Conservation (phyloP, 1,140 invertebrate species). For the Drosophila kohkoa region DNA sequence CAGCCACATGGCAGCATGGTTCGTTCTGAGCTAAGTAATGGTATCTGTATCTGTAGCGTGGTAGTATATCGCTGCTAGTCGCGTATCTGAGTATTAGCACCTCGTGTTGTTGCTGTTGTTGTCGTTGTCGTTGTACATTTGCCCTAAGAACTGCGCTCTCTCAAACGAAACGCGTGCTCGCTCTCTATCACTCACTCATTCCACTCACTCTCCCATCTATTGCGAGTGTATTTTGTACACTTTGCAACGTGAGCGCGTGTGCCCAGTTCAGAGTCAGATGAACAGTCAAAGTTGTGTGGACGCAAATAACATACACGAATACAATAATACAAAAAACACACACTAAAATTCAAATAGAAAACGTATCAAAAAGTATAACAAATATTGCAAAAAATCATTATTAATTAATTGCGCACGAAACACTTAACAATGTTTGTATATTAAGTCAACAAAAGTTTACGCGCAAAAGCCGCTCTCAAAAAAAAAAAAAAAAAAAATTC, state of each 20-base stretch:
- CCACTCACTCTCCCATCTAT: constrained; percentile 16
- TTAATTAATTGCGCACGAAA: constrained; percentile 24
- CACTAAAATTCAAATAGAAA: constrained; percentile 28
- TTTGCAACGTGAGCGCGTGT: constrained; percentile 61
- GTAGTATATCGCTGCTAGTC: not conserved
- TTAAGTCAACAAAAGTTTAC: not conserved
- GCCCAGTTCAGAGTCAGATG: constrained; percentile 55
- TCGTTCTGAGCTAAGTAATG: constrained; percentile 27
- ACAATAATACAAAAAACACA: constrained; percentile 33
- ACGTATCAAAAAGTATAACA: constrained; percentile 10
- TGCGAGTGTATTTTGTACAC: constrained; percentile 55
- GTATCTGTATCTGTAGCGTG: constrained; percentile 42
- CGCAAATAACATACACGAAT: constrained; percentile 33
- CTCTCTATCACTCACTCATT: constrained; percentile 20
- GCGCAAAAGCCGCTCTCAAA: constrained; percentile 2
- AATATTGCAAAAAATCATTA: constrained; percentile 22
- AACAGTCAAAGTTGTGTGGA: constrained; percentile 55
- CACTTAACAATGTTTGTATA: constrained; percentile 20
- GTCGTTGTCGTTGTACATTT: constrained; percentile 34
- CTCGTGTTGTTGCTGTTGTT: constrained; percentile 43
- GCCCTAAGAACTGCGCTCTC: constrained; percentile 51
- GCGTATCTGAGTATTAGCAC: constrained; percentile 17
- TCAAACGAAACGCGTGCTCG: constrained; percentile 8
- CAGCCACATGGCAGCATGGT: constrained; percentile 16
- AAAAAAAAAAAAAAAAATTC: constrained; percentile 15